Base-by-base conservation (phyloP, 1,140 invertebrate species). In the Holcopasites calliopsidis region DNA sequence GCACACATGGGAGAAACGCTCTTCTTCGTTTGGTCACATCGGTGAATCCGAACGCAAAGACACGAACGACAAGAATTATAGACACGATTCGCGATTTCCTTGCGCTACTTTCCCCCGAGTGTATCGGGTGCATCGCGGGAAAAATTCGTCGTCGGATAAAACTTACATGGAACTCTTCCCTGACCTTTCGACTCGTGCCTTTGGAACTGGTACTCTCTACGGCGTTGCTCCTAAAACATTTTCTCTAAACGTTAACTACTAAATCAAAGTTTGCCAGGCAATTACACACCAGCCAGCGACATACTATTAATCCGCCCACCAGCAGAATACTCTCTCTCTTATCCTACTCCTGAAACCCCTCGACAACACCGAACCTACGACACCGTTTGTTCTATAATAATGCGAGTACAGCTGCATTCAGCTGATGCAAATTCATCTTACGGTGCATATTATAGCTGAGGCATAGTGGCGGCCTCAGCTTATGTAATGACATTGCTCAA, bases 401-500 rank as follows among this genome's bases (percentile, higher is more conserved):
- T n/a, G n/a, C n/a, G n/a, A n/a, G n/a, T n/a, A n/a, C n/a, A n/a
- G n/a, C n/a, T 4, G 42, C 42, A 10, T 10, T 10, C 42, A 8
- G 21, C 42, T 44, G 50, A 26, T 16, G 71, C 21, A 16, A 35
- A 26, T 44, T 55, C 49, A 33, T n/a, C 33, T 42, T 50, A 69
- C 54, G 54, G 35, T 58, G 31, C 33, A 68, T 49, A 75, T 49
- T 3, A 23, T 33, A 2, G 3, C n/a, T 6, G 11, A n/a, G 1
- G 2, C 1, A 31, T 10, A 50, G 52, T 3, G 54, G 47, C 64
- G n/a, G 23, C 66, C 68, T 47, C 58, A 77, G 58, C 57, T 74
- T 69, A 77, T 35, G 64, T 77, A 77, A 81, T 65, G 62, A 73
- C 69, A 77, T 47, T 50, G 42, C 54, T 52, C 21, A 58, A 68